These are phyloP conservation scores for Potorous gilbertii DNA, from an alignment of 2,797 vertebrate species.

Conservation along the genomic window DNA sequence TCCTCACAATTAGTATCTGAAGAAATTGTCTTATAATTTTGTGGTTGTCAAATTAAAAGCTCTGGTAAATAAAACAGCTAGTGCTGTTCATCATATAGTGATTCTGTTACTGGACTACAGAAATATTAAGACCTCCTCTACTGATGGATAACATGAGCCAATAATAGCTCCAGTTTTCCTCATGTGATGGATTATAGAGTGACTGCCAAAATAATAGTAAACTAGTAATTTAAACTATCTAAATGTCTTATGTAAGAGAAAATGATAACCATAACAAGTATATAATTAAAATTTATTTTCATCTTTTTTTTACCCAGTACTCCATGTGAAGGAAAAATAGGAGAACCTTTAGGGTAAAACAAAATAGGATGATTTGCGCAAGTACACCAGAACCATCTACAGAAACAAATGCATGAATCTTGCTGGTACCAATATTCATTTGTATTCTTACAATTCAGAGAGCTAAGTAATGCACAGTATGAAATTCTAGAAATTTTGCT, in stretches of 20 bases:
- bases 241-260: slow-evolving; percentile 21
- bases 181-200: neutral
- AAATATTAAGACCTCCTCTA: neutral
- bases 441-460: slow-evolving; percentile 50
- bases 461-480: neutral
- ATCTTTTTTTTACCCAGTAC: slow-evolving; percentile 41
- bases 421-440: slow-evolving; percentile 24
- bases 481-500: slow-evolving; percentile 62
- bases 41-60: neutral
- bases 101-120: neutral
- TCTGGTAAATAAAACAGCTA: neutral
- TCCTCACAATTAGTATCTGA: neutral
- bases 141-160: neutral
- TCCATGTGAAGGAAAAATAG: neutral
- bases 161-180: neutral
- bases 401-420: slow-evolving; percentile 35
- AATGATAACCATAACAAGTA: neutral
- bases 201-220: neutral
- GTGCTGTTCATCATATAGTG: neutral
- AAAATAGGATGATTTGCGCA: neutral
- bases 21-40: neutral
- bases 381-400: neutral
- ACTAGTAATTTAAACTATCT: slow-evolving; percentile 38
- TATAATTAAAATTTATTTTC: slow-evolving; percentile 39
- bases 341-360: fast-evolving